Percentiles rank a stretch among this genome's conserved stretches.
Evolutionary conservation across 2,797 vertebrate species (phyloP).

Genomic region (Linurgus olivaceus): DNA sequence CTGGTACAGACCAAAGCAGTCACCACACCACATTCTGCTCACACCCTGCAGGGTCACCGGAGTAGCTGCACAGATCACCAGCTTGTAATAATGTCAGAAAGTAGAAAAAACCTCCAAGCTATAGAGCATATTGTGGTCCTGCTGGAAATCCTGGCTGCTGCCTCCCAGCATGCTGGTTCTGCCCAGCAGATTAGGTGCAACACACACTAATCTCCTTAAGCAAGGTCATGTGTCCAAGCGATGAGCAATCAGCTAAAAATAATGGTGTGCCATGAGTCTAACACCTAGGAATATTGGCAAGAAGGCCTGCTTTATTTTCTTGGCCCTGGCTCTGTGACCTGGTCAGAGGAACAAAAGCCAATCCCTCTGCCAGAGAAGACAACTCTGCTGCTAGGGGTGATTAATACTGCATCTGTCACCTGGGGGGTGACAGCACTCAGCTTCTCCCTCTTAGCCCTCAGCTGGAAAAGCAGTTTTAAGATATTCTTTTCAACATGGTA

Average conservation of each 20-base stretch:
- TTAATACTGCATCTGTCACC: conserved; percentile 39
- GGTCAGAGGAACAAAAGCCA: conserved; percentile 46
- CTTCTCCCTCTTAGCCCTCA: neutral
- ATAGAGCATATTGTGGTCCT: neutral
- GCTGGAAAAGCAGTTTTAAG: conserved; percentile 15
- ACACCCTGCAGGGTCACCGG: neutral
- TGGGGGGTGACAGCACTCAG: neutral
- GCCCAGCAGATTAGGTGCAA: neutral
- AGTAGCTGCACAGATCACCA: neutral
- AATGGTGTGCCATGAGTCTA: conserved; percentile 37
- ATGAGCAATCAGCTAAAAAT: conserved; percentile 64
- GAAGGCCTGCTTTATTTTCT: conserved; percentile 26
- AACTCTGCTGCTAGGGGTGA: neutral
- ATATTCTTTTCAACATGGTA: neutral
- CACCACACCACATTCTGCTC: fast-evolving
- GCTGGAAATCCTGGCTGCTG: neutral
- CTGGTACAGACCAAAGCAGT: neutral
- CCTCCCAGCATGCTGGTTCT: neutral
- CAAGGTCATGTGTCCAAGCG: conserved; percentile 19
- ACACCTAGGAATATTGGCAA: conserved; percentile 40
- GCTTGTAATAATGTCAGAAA: neutral
- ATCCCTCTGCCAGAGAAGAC: conserved; percentile 2
- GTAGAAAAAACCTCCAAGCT: neutral
- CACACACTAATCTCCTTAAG: conserved; percentile 1
- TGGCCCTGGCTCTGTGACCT: conserved; percentile 39